Evolutionary conservation across 2,113 vertebrate genomes (phyloP).

Genomic region (Laticauda laticaudata): DNA sequence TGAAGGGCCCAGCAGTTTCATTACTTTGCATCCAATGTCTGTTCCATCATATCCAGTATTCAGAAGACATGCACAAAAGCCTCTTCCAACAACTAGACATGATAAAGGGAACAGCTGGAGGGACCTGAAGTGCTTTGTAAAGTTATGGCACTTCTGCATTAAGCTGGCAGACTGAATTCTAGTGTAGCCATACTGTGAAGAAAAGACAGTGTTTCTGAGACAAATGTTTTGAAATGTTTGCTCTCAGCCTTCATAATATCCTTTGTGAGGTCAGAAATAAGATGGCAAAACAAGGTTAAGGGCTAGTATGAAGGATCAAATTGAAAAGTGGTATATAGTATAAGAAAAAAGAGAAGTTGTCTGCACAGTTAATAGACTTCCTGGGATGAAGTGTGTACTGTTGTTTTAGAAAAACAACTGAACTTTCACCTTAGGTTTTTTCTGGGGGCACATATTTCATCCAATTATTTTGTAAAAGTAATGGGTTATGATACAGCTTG

Average conservation of each 20-base stretch:
- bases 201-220: conserved; percentile 26
- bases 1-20: background rate
- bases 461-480: conserved; percentile 16
- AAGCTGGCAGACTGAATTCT: conserved; percentile 22
- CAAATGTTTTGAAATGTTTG: background rate
- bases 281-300: conserved; percentile 16
- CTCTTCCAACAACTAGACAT: background rate
- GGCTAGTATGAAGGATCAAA: conserved; percentile 33
- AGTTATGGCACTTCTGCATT: background rate
- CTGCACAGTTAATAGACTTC: background rate
- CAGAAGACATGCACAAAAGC: background rate
- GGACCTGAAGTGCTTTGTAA: background rate
- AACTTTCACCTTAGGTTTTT: background rate
- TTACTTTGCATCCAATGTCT: background rate
- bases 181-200: conserved; percentile 21
- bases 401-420: background rate
- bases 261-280: background rate
- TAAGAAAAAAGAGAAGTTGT: background rate
- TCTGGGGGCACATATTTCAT: conserved; percentile 15
- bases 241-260: background rate
- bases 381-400: background rate
- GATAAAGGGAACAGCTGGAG: background rate
- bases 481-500: conserved; percentile 1
- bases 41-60: background rate
- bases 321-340: background rate